Conservation (phyloP, 2,113 vertebrate species). For the Lophotis ruficrista region DNA sequence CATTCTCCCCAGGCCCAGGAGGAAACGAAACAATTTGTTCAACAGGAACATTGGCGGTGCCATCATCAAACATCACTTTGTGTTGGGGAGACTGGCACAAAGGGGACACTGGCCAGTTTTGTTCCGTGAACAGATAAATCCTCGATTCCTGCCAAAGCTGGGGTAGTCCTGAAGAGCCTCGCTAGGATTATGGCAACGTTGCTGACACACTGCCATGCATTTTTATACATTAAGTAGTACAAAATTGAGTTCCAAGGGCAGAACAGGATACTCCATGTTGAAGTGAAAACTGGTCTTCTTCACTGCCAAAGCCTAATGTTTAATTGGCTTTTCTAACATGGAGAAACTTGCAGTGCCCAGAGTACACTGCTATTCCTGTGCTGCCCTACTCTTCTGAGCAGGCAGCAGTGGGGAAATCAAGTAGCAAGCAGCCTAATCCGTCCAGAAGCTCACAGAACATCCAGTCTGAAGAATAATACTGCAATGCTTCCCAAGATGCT, state of each 20-base stretch:
- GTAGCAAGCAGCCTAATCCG: not conserved
- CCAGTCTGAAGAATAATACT: not conserved
- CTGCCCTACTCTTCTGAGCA: not conserved
- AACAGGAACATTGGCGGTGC: not conserved
- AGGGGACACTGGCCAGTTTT: not conserved
- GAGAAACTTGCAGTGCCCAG: not conserved
- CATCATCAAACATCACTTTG: not conserved
- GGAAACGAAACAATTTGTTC: not conserved
- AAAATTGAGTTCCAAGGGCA: not conserved
- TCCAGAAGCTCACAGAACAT: not conserved
- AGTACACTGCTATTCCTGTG: fast-evolving
- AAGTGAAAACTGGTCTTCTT: not conserved
- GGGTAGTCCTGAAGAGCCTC: not conserved
- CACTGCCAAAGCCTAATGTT: not conserved
- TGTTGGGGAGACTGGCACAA: not conserved
- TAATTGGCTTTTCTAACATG: not conserved
- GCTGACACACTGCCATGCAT: not conserved
- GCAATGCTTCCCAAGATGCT: not conserved
- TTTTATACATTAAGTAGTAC: not conserved
- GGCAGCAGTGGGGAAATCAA: not conserved
- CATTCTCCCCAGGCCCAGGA: not conserved
- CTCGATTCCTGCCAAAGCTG: not conserved
- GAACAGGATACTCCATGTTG: not conserved
- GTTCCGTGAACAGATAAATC: not conserved
- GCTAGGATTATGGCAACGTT: fast-evolving